Evolutionary conservation across 2,113 vertebrate genomes (phyloP), one percentile per base, ranked within the genome.

Genomic region (Fulica atra): DNA sequence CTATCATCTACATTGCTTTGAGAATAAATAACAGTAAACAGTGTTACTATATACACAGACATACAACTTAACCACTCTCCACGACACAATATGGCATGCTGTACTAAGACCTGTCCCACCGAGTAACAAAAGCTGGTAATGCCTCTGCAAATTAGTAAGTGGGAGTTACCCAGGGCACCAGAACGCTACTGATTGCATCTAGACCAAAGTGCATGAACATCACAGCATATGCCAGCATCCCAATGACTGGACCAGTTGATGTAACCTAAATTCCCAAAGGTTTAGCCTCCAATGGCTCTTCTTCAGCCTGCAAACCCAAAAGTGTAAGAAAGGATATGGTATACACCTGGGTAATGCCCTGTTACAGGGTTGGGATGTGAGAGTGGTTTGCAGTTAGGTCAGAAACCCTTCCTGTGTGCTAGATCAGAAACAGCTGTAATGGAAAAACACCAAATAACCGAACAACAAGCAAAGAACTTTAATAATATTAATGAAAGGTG

Each of bases 21-120:
- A 81, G 54, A 92, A 94, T 81, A 93, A 92, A 36, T 91, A 94
- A 92, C 48, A 73, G 68, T 66, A 93, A 94, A 88, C n/a, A 63
- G 23, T 88, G 68, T 82, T 92, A 50, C 33, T 83, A 81, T 31
- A 83, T 12, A 50, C 21, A 77, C 20, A 81, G n/a, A 74, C 48
- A 64, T 28, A 53, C 36, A 92, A 70, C 70, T 96, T 59, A 90
- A 88, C 31, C 28, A 66, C 36, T 73, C 28, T 50, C 68, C 33
- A 65, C 7, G 25, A 91, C 95, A 86, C 2, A 26, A 82, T 13
- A 53, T 2, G 7, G 44, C 16, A 74, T 0, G 0, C 21, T 54
- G 40, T 31, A 86, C 38, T 46, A 71, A 71, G 48, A 66, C 38
- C 60, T 46, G 51, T 36, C 18, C 68, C 35, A 13, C 13, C 31